Conservation (phyloP, 2,797 vertebrate species). For the Selene dorsalis region DNA sequence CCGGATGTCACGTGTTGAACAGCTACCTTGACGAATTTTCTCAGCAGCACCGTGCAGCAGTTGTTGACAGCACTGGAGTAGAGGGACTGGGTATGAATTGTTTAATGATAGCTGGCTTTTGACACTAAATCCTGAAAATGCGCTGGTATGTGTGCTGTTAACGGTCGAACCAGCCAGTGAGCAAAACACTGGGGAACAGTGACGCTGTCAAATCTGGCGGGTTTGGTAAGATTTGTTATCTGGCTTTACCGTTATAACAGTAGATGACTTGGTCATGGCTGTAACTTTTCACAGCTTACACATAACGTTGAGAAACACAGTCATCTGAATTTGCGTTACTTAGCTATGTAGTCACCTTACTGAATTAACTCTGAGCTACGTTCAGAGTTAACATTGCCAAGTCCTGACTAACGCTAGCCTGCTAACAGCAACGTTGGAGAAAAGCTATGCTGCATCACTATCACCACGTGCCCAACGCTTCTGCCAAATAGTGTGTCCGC, state of each 20-base stretch:
- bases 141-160: conserved; percentile 10
- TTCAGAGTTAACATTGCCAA: no score
- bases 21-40: background rate
- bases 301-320: background rate
- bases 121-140: background rate
- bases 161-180: background rate
- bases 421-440: conserved; percentile 19
- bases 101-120: background rate
- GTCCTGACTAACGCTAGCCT: conserved; percentile 30
- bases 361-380: background rate
- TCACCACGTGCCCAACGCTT: conserved; percentile 11
- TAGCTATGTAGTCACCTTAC: background rate
- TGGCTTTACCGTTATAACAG: background rate
- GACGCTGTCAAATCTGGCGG: conserved; percentile 22
- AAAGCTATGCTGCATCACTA: background rate
- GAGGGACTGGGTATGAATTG: background rate
- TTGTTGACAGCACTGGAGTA: conserved; percentile 67
- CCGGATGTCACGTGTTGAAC: background rate
- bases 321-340: background rate
- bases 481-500: background rate
- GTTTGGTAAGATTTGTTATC: conserved; percentile 62
- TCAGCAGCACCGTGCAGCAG: conserved; percentile 28
- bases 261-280: background rate
- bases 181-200: conserved; percentile 23
- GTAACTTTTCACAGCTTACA: conserved; percentile 24